Base-by-base conservation (phyloP, 2,797 vertebrate species). In the Limnodromus scolopaceus region DNA sequence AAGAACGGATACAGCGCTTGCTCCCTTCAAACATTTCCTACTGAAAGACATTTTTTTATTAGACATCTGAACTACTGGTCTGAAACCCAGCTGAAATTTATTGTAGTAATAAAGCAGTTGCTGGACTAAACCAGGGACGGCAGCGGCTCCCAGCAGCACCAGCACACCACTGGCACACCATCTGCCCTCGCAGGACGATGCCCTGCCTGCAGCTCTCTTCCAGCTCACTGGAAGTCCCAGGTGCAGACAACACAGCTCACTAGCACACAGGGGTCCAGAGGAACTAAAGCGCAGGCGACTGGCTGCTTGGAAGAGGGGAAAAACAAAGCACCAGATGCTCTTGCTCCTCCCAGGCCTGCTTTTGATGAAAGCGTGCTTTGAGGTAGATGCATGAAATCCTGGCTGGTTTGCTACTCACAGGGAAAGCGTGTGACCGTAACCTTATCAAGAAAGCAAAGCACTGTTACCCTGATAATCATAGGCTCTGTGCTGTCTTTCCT, bases 391-490 rank as follows among this genome's bases (percentile, higher is more conserved):
- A 11, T 5, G 11, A 75, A 72, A 41, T 28, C 38, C 83, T 39
- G 65, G 14, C 45, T 78, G 36, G 16, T 58, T 70, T 75, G 45
- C 57, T 78, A 22, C 57, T 91, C 61, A 11, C 16, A 46, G 10
- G 3, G 2, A 57, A 93, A 78, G 49, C 0, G 0, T 7, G 64
- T 12, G 5, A 71, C 24, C 51, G 13, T 12, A 27, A 46, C 5
- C 5, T 48, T 49, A 89, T 3, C 14, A 39, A 38, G 24, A 91
- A 54, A 72, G 38, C 20, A 89, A 51, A 82, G 53, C 30, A 36
- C 28, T 19, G 30, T 17, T 61, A 45, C 28, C 17, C 16, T 7
- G 48, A 90, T 30, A 77, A 71, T n/a, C 74, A 81, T 0, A 76
- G 60, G 19, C 15, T 54, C 46, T 28, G 16, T 38, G 19, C 6